Percentiles rank a stretch among this genome's conserved stretches.
These are phyloP conservation scores for Isotomurus palustris DNA, from an alignment of 2,888 invertebrate genomes.

Conservation along the genomic window DNA sequence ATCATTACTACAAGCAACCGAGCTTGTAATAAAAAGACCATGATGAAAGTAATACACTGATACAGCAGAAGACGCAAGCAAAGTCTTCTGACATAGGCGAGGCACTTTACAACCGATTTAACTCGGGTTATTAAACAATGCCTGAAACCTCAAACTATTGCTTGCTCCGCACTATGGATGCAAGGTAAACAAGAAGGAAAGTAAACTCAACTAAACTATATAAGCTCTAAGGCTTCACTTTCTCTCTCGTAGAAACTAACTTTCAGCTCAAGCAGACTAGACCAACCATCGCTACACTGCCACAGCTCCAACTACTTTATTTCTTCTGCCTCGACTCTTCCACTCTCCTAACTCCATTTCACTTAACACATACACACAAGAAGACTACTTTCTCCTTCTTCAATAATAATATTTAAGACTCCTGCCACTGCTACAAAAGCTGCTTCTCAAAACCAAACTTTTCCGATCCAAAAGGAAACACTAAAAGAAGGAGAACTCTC, in stretches of 20 bases:
- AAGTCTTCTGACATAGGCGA: too few species aligned
- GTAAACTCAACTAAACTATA: not conserved
- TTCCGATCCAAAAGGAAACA: too few species aligned
- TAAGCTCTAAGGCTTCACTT: slow-evolving; percentile 5
- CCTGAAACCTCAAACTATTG: slow-evolving; percentile 4
- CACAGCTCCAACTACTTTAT: not conserved
- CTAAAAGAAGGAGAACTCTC: too few species aligned
- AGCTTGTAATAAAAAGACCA: too few species aligned
- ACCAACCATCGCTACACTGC: not conserved
- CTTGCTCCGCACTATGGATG: not conserved
- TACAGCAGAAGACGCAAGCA: too few species aligned
- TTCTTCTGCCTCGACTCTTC: slow-evolving; percentile 5
- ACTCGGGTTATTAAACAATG: slow-evolving; percentile 5
- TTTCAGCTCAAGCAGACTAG: not conserved
- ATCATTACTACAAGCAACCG: too few species aligned
- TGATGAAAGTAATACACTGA: too few species aligned
- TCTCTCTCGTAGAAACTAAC: slow-evolving; percentile 4
- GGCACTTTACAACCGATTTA: slow-evolving; percentile 4
- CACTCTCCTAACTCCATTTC: slow-evolving; percentile 1
- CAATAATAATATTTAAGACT: slow-evolving; percentile 9
- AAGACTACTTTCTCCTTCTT: slow-evolving; percentile 6
- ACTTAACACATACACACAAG: not conserved
- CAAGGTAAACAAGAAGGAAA: slow-evolving; percentile 4
- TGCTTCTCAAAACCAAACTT: too few species aligned
- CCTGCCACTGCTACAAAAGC: too few species aligned